Percentiles rank a stretch among this genome's conserved stretches.
These are phyloP conservation scores for Lytechinus variegatus DNA, from an alignment of 35 echinoderm and acorn worm species.

Conservation along the genomic window DNA sequence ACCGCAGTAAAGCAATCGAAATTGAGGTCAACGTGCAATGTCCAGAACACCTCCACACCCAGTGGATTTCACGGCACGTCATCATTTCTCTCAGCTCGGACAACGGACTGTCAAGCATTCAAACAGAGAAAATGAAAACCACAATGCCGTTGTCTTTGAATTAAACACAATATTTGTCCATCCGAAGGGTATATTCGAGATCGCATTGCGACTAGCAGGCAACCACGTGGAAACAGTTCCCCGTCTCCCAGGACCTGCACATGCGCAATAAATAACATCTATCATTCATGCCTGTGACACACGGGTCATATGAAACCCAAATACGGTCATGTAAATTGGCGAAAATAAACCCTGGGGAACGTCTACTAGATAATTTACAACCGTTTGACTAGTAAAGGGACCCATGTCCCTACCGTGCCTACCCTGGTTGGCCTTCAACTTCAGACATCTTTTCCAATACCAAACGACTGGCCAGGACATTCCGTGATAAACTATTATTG, in stretches of 20 bases:
- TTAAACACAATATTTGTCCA: slow-evolving; percentile 14
- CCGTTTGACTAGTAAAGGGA: slow-evolving; percentile 24
- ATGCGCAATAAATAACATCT: slow-evolving; percentile 57
- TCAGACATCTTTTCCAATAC: background rate
- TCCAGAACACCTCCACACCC: background rate
- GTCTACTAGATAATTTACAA: slow-evolving; percentile 47
- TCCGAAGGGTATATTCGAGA: background rate
- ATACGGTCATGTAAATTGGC: slow-evolving; percentile 54
- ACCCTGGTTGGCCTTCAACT: background rate
- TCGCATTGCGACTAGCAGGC: slow-evolving; percentile 9
- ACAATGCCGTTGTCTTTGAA: background rate
- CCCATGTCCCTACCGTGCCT: background rate
- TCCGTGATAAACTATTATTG: no score
- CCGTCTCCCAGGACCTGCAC: slow-evolving; percentile 30
- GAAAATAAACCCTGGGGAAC: slow-evolving; percentile 50
- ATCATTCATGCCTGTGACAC: slow-evolving; percentile 45
- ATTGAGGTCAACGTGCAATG: background rate
- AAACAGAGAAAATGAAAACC: background rate
- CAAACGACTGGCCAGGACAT: background rate
- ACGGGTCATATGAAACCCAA: slow-evolving; percentile 40
- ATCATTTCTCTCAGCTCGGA: background rate
- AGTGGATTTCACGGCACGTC: background rate
- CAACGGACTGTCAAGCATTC: background rate
- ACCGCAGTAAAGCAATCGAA: background rate
- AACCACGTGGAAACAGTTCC: slow-evolving; percentile 24